phyloP scores from a whole-genome alignment of 2,888 invertebrate species.

The Macropis europaea region DNA sequence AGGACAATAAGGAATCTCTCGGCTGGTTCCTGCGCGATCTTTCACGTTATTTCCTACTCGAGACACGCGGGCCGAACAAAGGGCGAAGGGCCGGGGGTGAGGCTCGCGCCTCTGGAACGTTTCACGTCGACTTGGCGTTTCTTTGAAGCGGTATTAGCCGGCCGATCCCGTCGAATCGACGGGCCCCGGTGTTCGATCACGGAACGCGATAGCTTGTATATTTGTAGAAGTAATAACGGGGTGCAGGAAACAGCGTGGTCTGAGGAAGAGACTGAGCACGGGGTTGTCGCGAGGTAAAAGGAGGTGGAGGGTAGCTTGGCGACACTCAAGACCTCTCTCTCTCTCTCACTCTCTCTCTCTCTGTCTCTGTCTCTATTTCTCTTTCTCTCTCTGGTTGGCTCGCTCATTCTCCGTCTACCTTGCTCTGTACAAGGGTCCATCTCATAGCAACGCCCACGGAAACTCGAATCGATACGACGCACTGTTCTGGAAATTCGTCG shows the following conservation, averaged over 20 bases:
- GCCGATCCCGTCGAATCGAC: conserved; percentile 57
- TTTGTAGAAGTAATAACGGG: conserved; percentile 77
- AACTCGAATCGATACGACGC: conserved; percentile 79
- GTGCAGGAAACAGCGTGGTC: conserved; percentile 37
- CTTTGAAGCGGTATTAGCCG: conserved; percentile 65
- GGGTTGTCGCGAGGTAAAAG: conserved; percentile 64
- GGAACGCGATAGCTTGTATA: conserved; percentile 73
- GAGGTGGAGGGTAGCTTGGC: conserved; percentile 77
- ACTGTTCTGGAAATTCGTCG: conserved; percentile 77
- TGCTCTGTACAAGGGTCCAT: conserved; percentile 79
- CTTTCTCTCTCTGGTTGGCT: conserved; percentile 34
- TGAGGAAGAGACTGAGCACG: conserved; percentile 36
- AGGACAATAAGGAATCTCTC: conserved; percentile 39
- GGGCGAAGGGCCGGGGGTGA: conserved; percentile 7
- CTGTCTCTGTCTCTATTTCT: conserved; percentile 48
- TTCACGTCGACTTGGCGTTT: conserved; percentile 38
- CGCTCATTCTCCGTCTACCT: conserved; percentile 54
- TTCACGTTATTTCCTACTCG: conserved; percentile 59
- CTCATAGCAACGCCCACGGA: conserved; percentile 80
- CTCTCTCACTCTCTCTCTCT: conserved; percentile 20
- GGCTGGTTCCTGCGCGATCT: conserved; percentile 39
- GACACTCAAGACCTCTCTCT: conserved; percentile 76
- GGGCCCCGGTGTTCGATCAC: conserved; percentile 60
- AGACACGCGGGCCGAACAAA: conserved; percentile 49
- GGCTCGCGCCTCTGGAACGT: conserved; percentile 39